phyloP scores from a whole-genome alignment of 2,797 vertebrate genomes.

The Gallinago stenura region DNA sequence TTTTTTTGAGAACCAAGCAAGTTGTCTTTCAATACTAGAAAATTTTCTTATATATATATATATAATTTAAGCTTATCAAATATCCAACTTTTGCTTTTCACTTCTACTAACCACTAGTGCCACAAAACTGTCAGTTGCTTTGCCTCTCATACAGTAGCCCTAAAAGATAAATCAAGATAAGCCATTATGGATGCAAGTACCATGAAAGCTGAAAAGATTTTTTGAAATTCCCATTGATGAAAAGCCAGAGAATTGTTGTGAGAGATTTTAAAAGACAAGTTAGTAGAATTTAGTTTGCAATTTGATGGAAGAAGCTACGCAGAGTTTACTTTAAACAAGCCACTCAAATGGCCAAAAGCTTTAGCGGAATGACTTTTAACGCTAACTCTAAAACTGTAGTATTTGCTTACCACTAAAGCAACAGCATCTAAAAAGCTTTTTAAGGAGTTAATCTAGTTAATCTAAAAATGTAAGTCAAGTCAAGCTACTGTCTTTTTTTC shows the following conservation, averaged over 20 bases:
- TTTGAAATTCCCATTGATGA: not conserved
- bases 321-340: not conserved
- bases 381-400: not conserved
- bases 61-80: not conserved
- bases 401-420: not conserved
- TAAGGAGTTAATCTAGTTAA: not conserved
- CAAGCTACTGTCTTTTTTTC: not conserved
- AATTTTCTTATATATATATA: not conserved
- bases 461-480: not conserved
- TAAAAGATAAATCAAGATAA: not conserved
- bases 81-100: not conserved
- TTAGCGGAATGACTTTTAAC: not conserved
- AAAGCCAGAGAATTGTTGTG: not conserved
- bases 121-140: not conserved
- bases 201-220: not conserved
- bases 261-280: not conserved
- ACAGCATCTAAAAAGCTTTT: not conserved
- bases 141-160: not conserved
- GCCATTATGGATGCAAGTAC: fast-evolving
- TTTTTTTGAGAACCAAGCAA: not conserved
- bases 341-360: not conserved
- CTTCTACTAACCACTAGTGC: not conserved
- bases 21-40: not conserved
- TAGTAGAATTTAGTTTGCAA: not conserved
- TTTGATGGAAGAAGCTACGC: not conserved